phyloP scores from a whole-genome alignment of 1,140 invertebrate genomes.

The Holotrichia oblita region DNA sequence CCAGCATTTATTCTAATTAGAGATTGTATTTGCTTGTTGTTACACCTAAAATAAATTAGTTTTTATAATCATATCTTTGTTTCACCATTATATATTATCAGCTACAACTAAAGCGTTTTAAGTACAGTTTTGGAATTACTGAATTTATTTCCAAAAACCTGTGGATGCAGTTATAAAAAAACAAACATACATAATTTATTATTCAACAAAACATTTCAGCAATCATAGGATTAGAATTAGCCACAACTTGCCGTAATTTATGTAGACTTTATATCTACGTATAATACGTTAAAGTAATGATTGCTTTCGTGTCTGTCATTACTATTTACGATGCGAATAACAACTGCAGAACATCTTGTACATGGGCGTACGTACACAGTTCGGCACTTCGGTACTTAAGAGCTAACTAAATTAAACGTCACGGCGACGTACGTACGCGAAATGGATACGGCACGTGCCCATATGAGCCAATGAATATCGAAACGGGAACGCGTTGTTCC shows the following conservation, averaged over 20 bases:
- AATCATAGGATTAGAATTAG: background rate
- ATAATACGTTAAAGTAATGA: background rate
- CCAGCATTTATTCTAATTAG: too few species aligned
- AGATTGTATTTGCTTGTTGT: too few species aligned
- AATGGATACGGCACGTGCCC: conserved; percentile 4
- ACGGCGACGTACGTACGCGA: background rate
- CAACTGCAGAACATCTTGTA: conserved; percentile 10
- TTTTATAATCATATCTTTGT: too few species aligned
- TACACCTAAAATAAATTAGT: too few species aligned
- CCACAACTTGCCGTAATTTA: background rate
- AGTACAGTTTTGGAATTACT: too few species aligned
- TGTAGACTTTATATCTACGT: background rate
- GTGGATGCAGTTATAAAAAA: too few species aligned
- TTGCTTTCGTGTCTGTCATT: conserved; percentile 5
- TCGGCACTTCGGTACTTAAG: conserved; percentile 1
- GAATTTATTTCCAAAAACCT: too few species aligned
- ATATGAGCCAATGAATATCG: background rate
- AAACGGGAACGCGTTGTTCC: conserved; percentile 5
- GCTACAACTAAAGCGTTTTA: too few species aligned
- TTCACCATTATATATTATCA: too few species aligned
- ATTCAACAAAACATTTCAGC: too few species aligned
- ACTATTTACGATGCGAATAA: background rate
- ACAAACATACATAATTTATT: too few species aligned
- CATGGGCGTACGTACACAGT: background rate
- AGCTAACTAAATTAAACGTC: conserved; percentile 20